These are phyloP conservation scores for Ennomos quercinarius DNA, from an alignment of 2,888 invertebrate genomes.

Conservation along the genomic window DNA sequence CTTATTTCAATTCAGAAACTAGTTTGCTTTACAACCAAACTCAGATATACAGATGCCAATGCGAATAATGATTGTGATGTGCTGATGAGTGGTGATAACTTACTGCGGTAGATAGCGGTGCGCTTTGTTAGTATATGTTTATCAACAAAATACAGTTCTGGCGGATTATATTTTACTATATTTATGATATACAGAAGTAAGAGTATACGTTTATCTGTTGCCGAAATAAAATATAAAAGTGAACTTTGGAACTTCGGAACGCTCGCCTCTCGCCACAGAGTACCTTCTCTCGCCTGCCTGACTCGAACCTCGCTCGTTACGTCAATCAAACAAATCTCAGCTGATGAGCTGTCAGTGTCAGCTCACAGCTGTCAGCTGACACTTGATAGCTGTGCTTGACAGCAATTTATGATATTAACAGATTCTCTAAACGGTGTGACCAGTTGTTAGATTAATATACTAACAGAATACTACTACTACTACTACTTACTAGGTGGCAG, in stretches of 20 bases:
- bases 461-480: too few species aligned
- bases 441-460: not conserved
- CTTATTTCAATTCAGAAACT: constrained; percentile 12
- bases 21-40: constrained; percentile 16
- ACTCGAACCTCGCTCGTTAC: too few species aligned
- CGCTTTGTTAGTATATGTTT: constrained; percentile 25
- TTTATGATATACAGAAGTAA: constrained; percentile 10
- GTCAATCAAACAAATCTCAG: too few species aligned
- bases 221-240: constrained; percentile 9
- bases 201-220: constrained; percentile 25
- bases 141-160: constrained; percentile 11
- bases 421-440: constrained; percentile 1
- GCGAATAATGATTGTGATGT: not conserved
- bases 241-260: constrained; percentile 13
- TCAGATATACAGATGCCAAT: not conserved
- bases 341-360: not conserved
- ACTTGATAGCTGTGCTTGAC: too few species aligned
- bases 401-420: not conserved
- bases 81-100: constrained; percentile 36
- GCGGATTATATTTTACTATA: constrained; percentile 17
- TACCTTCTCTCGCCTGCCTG: too few species aligned
- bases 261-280: too few species aligned
- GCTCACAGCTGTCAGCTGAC: too few species aligned
- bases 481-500: too few species aligned
- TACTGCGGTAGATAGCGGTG: constrained; percentile 37